A percentile compares a stretch with the other conserved stretches of the same genome.
Evolutionary conservation across 2,113 vertebrate species (phyloP).

Genomic region (Vidua chalybeata): DNA sequence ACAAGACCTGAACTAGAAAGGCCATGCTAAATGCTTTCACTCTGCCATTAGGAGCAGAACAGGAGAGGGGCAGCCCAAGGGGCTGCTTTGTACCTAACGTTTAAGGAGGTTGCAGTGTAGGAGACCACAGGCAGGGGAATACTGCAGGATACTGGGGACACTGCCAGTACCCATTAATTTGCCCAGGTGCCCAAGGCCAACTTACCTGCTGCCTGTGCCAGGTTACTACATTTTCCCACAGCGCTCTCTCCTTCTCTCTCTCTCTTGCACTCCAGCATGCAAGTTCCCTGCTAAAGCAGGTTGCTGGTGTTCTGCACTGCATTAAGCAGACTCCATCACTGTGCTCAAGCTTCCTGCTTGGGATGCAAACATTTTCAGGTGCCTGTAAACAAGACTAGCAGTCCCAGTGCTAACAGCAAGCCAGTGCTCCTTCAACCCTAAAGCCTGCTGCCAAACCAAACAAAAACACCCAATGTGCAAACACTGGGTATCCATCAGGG

Average conservation of each 20-base stretch:
- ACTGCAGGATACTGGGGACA: too few species aligned
- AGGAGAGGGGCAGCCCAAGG: neutral
- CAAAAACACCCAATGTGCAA: neutral
- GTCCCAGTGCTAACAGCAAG: neutral
- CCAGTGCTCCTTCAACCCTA: neutral
- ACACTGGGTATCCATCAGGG: neutral
- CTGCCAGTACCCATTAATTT: neutral
- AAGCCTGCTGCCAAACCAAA: neutral
- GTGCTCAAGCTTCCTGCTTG: neutral
- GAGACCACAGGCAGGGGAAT: rapidly evolving
- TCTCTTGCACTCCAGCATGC: neutral
- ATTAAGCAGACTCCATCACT: neutral
- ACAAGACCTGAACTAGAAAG: neutral
- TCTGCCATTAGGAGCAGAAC: neutral
- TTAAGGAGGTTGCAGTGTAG: neutral
- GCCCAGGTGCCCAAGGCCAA: neutral
- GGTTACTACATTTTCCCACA: neutral
- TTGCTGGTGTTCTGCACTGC: neutral
- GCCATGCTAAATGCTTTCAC: neutral
- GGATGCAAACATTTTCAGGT: neutral
- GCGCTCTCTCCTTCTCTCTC: neutral
- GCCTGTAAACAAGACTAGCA: neutral
- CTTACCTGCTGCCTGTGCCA: neutral
- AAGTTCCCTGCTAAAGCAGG: rapidly evolving
- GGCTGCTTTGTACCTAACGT: neutral